phyloP scores from a whole-genome alignment of 2,888 invertebrate genomes.

The Agrotis clavis region DNA sequence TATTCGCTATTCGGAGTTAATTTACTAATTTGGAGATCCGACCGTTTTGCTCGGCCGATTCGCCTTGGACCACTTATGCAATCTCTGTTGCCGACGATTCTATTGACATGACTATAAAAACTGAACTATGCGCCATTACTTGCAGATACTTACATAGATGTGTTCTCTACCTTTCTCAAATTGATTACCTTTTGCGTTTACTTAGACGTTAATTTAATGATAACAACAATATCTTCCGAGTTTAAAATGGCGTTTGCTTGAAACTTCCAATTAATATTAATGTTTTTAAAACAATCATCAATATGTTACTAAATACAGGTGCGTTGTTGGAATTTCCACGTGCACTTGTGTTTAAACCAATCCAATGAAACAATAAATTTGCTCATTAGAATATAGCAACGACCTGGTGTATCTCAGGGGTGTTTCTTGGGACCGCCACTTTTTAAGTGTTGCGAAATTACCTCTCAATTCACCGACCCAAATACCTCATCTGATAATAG shows the following conservation, averaged over 20 bases:
- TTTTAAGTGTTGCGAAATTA: conserved; percentile 59
- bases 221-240: conserved; percentile 26
- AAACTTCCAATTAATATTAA: conserved; percentile 58
- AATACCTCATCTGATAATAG: conserved; percentile 63
- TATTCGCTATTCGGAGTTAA: conserved; percentile 49
- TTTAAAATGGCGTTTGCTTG: conserved; percentile 52
- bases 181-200: conserved; percentile 21
- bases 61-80: conserved; percentile 85
- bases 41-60: conserved; percentile 75
- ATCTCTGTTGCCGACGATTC: conserved; percentile 69
- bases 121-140: conserved; percentile 23
- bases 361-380: conserved; percentile 66
- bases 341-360: conserved; percentile 70
- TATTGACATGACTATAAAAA: conserved; percentile 60
- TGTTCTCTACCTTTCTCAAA: conserved; percentile 10
- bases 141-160: conserved; percentile 11
- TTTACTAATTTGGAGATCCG: conserved; percentile 74
- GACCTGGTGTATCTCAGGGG: conserved; percentile 63
- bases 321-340: conserved; percentile 66
- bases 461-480: conserved; percentile 68
- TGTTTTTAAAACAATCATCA: conserved; percentile 56
- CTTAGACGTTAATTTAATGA: conserved; percentile 23
- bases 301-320: conserved; percentile 64
- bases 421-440: conserved; percentile 46
- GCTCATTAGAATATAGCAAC: conserved; percentile 66